A percentile compares a stretch with the other conserved stretches of the same genome.
phyloP scores from a whole-genome alignment of 2,113 vertebrate species.

The Speoplatyrhinus poulsoni region DNA sequence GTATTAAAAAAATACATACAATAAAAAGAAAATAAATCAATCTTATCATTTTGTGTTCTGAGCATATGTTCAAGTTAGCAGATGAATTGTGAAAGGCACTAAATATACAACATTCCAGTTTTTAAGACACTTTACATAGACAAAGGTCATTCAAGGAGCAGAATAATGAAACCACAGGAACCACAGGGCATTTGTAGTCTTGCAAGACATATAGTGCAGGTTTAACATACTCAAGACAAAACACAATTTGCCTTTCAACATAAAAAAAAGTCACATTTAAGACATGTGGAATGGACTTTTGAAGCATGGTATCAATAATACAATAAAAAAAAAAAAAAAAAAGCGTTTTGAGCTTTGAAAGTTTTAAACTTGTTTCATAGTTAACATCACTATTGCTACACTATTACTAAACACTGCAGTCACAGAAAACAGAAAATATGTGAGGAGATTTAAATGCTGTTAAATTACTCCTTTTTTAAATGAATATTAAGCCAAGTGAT shows the following conservation, averaged over 20 bases:
- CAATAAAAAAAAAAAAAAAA: neutral
- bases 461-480: conserved; percentile 1
- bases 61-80: conserved; percentile 74
- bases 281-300: conserved; percentile 24
- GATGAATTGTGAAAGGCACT: conserved; percentile 81
- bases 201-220: conserved; percentile 70
- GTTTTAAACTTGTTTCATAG: conserved; percentile 57
- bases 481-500: neutral
- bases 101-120: conserved; percentile 81
- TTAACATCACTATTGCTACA: conserved; percentile 64
- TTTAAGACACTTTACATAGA: conserved; percentile 61
- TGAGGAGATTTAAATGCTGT: conserved; percentile 17
- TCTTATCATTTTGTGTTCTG: conserved; percentile 63
- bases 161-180: conserved; percentile 33
- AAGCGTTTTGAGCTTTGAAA: conserved; percentile 9
- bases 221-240: conserved; percentile 47
- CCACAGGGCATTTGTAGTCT: conserved; percentile 62
- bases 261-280: conserved; percentile 42
- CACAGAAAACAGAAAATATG: conserved; percentile 22
- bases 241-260: conserved; percentile 8
- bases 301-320: neutral
- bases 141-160: conserved; percentile 48
- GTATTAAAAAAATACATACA: conserved; percentile 77
- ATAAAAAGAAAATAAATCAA: conserved; percentile 72
- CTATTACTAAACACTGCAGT: conserved; percentile 53